Evolutionary conservation across 2,113 vertebrate genomes (phyloP), one percentile per base, ranked within the genome.

Genomic region (Lipotes vexillifer): DNA sequence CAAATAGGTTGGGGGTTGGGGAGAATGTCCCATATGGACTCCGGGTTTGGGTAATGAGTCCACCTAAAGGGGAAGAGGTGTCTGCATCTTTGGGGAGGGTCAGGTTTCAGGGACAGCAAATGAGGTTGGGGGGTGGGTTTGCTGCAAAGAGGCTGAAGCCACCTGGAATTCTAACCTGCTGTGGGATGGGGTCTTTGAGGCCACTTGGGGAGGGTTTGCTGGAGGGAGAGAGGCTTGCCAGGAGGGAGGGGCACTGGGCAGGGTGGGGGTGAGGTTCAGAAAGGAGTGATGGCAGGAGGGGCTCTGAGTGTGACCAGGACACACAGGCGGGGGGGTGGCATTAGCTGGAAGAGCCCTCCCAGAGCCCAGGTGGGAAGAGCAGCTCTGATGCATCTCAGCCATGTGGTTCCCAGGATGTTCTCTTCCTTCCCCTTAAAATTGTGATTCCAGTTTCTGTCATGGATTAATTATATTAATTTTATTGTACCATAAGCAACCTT

Each of bases 81-180:
- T 36, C 33, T 55, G 20, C 6, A 5, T 72, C 46, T 71, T 44
- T 74, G 13, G 18, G 27, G 38, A 89, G 44, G 55, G 11, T 49
- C n/a, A 27, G 9, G 29, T 93, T 93, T 90, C 74, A 90, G 74
- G 20, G 33, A 69, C 66, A 92, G 44, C 83, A 84, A 13, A 17
- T 8, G 46, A 5, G 33, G 6, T 2, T 1, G 33, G 10, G 21
- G 1, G 10, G 5, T 21, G 15, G 5, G 36, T 55, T 46, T 65
- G 3, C 5, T 3, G 72, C 8, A 63, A 36, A 72, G 29, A 84
- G 21, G 7, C 75, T 49, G 66, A 80, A 78, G 57, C n/a, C 21
- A 38, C 52, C 13, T 15, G 46, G 36, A 13, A 11, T 52, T 5
- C 49, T 15, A 49, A 38, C 14, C 11, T 65, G 4, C 44, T 27